Conservation (phyloP, 2,113 vertebrate species). For the Sylvia atricapilla region DNA sequence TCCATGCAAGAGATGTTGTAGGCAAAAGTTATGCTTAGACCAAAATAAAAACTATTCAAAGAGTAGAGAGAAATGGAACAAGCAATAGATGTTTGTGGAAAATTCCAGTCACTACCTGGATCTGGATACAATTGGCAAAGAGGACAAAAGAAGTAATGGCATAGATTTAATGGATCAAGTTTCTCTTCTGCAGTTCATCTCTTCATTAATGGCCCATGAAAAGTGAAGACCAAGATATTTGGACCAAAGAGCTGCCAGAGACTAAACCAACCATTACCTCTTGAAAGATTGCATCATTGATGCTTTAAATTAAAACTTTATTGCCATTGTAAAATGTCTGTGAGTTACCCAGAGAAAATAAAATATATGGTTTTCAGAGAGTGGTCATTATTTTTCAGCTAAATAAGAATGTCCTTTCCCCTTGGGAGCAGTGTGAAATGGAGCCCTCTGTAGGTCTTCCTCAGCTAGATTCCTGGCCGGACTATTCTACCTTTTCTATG, state of each 20-base stretch:
- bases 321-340: slow-evolving; percentile 33
- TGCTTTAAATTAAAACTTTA: slow-evolving; percentile 63
- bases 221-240: slow-evolving; percentile 55
- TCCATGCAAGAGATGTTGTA: neutral
- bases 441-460: neutral
- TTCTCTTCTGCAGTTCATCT: slow-evolving; percentile 56
- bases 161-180: slow-evolving; percentile 52
- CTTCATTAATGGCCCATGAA: slow-evolving; percentile 60
- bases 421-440: neutral
- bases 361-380: slow-evolving; percentile 17
- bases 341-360: slow-evolving; percentile 21
- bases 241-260: slow-evolving; percentile 53
- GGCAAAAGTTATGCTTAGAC: slow-evolving; percentile 6
- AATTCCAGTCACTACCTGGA: slow-evolving; percentile 19
- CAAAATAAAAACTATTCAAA: slow-evolving; percentile 5
- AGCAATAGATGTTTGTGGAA: slow-evolving; percentile 12
- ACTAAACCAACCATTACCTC: slow-evolving; percentile 47
- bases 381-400: neutral
- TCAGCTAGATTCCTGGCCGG: neutral
- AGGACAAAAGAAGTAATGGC: slow-evolving; percentile 39
- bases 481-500: neutral
- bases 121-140: slow-evolving; percentile 16
- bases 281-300: slow-evolving; percentile 53
- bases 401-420: neutral
- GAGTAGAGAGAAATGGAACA: neutral